Conservation (phyloP, 2,797 vertebrate genomes). For the Merluccius polli region DNA sequence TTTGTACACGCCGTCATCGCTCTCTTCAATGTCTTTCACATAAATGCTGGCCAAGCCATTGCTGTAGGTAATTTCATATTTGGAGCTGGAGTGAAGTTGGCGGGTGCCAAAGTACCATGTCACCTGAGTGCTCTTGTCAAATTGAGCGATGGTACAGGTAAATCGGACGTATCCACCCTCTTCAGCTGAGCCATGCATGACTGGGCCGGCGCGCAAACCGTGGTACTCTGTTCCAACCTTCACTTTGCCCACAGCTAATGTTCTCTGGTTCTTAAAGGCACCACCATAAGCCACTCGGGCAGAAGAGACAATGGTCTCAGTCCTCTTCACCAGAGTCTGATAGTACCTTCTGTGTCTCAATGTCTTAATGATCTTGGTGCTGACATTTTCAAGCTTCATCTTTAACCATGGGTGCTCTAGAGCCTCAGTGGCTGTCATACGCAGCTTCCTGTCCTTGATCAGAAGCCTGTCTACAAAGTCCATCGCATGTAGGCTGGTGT, state of each 20-base stretch:
- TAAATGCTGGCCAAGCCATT: constrained; percentile 93
- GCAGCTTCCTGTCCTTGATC: constrained; percentile 88
- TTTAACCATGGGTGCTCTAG: constrained; percentile 94
- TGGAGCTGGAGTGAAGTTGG: constrained; percentile 85
- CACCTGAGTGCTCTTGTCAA: constrained; percentile 88
- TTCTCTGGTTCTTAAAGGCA: constrained; percentile 88
- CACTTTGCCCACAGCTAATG: constrained; percentile 87
- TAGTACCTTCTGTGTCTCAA: constrained; percentile 96
- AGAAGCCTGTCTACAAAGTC: constrained; percentile 96
- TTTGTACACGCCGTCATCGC: constrained; percentile 92
- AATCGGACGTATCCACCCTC: constrained; percentile 92
- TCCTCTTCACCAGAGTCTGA: constrained; percentile 87
- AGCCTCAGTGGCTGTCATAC: constrained; percentile 95
- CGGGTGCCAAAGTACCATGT: constrained; percentile 93
- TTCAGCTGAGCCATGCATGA: constrained; percentile 86
- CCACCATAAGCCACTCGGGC: constrained; percentile 92
- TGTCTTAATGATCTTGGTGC: constrained; percentile 90
- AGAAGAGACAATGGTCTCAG: constrained; percentile 86
- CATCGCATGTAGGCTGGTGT: constrained; percentile 89
- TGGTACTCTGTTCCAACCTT: constrained; percentile 90
- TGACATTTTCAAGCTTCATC: constrained; percentile 86
- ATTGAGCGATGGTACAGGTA: constrained; percentile 85
- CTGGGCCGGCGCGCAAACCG: constrained; percentile 86
- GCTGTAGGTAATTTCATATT: constrained; percentile 92
- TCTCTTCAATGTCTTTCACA: constrained; percentile 90